Conservation (phyloP, 2,797 vertebrate species). For the Xenopus petersii region DNA sequence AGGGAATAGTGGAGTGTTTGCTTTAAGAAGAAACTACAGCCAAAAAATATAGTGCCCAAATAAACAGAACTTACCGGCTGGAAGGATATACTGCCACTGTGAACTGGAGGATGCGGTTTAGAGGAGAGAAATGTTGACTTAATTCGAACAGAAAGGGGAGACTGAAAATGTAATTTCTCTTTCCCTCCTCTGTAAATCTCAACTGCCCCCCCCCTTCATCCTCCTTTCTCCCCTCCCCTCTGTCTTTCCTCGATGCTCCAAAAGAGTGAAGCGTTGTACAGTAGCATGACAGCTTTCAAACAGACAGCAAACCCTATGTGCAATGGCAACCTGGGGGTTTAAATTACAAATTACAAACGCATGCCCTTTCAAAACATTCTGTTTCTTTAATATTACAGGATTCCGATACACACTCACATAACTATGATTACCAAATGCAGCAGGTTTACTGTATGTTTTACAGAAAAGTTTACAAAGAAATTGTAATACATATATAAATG, state of each 20-base stretch:
- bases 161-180: constrained; percentile 6
- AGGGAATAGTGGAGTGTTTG: constrained; percentile 29
- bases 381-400: not conserved
- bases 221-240: constrained; percentile 27
- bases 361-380: not conserved
- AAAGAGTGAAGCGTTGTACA: not conserved
- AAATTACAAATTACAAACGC: too few relatives aligned
- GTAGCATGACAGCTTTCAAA: not conserved
- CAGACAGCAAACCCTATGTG: not conserved
- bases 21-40: constrained; percentile 15
- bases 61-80: constrained; percentile 26
- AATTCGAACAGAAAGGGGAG: not conserved
- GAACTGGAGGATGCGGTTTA: not conserved
- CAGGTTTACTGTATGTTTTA: too few relatives aligned
- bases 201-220: not conserved
- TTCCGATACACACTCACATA: not conserved
- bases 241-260: constrained; percentile 6
- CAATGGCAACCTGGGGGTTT: not conserved
- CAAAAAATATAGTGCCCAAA: constrained; percentile 16
- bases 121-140: not conserved
- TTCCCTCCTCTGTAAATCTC: constrained; percentile 9
- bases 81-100: too few relatives aligned
- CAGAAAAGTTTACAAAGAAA: too few relatives aligned
- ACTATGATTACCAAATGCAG: too few relatives aligned
- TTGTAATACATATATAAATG: too few relatives aligned